These are phyloP conservation scores for Danio aesculapii DNA, from an alignment of 2,797 vertebrate genomes.

Conservation along the genomic window DNA sequence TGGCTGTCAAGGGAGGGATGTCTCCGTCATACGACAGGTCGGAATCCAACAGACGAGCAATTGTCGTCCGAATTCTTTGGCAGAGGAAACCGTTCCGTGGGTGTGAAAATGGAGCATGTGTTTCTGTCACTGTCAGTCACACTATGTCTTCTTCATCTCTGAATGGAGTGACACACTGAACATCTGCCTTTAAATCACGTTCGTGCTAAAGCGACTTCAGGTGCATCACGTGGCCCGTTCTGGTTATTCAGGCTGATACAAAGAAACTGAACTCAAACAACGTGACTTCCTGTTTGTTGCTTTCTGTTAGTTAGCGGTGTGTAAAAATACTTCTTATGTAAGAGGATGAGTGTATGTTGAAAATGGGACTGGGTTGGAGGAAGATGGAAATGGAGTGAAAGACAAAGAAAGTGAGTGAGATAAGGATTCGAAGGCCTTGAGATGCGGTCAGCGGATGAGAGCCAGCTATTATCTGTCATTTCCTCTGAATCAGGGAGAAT, in stretches of 20 bases:
- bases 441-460: slow-evolving; percentile 27
- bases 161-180: slow-evolving; percentile 30
- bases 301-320: not conserved
- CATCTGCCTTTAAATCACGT: slow-evolving; percentile 6
- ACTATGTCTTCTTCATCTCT: not conserved
- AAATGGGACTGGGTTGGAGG: not conserved
- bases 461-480: slow-evolving; percentile 14
- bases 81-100: slow-evolving; percentile 3
- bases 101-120: slow-evolving; percentile 14
- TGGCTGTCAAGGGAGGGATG: slow-evolving; percentile 18
- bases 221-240: not conserved
- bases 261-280: not conserved
- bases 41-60: slow-evolving; percentile 5
- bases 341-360: slow-evolving; percentile 1
- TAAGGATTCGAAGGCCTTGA: not conserved
- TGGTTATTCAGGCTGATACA: not conserved
- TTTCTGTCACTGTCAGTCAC: slow-evolving; percentile 41
- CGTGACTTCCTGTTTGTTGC: not conserved
- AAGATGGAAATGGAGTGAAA: slow-evolving; percentile 6
- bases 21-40: not conserved
- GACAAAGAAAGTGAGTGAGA: slow-evolving; percentile 18
- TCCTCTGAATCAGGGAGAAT: slow-evolving; percentile 8
- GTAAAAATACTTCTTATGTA: not conserved
- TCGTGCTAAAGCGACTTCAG: not conserved
- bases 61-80: slow-evolving; percentile 25